These are phyloP conservation scores for Sympetrum striolatum DNA, from an alignment of 2,888 invertebrate genomes.

Conservation along the genomic window DNA sequence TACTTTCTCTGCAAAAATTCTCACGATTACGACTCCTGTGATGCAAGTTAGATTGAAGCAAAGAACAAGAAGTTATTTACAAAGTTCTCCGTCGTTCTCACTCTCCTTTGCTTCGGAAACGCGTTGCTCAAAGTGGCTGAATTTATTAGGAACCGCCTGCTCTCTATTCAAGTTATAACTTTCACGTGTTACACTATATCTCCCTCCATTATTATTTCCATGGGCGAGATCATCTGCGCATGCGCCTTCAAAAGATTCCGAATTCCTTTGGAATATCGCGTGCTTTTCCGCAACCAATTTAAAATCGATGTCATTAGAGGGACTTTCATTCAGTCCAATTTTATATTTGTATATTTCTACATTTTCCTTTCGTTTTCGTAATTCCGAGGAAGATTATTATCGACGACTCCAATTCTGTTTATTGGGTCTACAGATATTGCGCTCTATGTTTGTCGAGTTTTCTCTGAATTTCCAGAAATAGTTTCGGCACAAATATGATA, in stretches of 20 bases:
- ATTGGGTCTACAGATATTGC: neutral
- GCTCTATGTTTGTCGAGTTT: neutral
- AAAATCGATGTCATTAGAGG: neutral
- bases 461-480: neutral
- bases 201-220: too few species aligned
- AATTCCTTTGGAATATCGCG: neutral
- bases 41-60: too few species aligned
- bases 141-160: too few species aligned
- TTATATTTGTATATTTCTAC: neutral
- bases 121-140: too few species aligned
- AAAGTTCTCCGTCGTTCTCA: too few species aligned
- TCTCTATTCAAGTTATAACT: too few species aligned
- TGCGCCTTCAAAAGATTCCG: neutral
- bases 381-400: neutral
- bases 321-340: conserved; percentile 6
- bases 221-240: neutral
- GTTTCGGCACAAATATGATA: neutral
- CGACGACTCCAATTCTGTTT: neutral
- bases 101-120: too few species aligned
- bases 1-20: too few species aligned
- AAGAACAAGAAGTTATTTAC: too few species aligned
- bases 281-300: conserved; percentile 1
- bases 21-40: too few species aligned
- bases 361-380: neutral
- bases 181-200: too few species aligned